Conservation (phyloP, 2,888 invertebrate genomes). For the Molorchus minor region DNA sequence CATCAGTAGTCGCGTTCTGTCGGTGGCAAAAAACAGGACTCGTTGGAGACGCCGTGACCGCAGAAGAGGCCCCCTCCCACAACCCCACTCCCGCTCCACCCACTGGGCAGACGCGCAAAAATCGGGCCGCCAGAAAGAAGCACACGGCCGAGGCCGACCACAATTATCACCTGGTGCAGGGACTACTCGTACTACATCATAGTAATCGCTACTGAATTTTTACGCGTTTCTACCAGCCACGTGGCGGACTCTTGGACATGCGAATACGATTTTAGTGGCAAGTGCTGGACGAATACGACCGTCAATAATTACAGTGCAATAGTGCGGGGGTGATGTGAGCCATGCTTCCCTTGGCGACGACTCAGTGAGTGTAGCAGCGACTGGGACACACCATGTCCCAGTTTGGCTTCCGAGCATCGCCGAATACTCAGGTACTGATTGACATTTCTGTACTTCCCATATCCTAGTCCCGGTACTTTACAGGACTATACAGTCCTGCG, state of each 20-base stretch:
- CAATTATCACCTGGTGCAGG: constrained; percentile 63
- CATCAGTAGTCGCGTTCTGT: constrained; percentile 64
- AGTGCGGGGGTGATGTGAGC: constrained; percentile 55
- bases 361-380: constrained; percentile 60
- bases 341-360: constrained; percentile 60
- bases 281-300: constrained; percentile 18
- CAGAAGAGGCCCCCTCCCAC: constrained; percentile 63
- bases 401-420: constrained; percentile 73
- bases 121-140: constrained; percentile 65
- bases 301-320: constrained; percentile 29
- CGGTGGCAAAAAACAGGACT: constrained; percentile 63
- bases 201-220: constrained; percentile 48
- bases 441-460: constrained; percentile 14
- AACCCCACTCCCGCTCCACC: constrained; percentile 63
- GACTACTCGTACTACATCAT: constrained; percentile 33
- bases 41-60: constrained; percentile 59
- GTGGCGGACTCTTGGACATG: constrained; percentile 36
- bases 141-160: constrained; percentile 68
- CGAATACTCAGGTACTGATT: constrained; percentile 69
- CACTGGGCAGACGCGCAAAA: constrained; percentile 68
- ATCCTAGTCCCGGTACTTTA: constrained; percentile 23
- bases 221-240: constrained; percentile 43
- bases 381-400: constrained; percentile 73
- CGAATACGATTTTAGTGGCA: constrained; percentile 23
- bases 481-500: constrained; percentile 18